A percentile compares a stretch with the other conserved stretches of the same genome.
Evolutionary conservation across 2,797 vertebrate species (phyloP).

Genomic region (Champsocephalus gunnari): DNA sequence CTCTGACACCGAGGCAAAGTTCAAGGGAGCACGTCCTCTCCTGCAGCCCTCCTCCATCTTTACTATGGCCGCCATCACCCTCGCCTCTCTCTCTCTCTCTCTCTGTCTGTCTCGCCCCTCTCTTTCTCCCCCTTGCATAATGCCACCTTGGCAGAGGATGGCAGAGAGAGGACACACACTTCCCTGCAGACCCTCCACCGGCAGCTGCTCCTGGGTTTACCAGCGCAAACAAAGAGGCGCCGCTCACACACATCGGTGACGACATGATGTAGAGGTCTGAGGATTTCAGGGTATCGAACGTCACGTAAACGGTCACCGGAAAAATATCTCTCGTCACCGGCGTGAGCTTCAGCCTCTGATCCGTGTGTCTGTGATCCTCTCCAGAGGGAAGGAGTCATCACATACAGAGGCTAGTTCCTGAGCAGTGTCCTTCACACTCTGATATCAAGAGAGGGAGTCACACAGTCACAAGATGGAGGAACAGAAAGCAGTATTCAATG

Average conservation of each 20-base stretch:
- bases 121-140: slow-evolving; percentile 79
- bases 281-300: slow-evolving; percentile 18
- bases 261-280: slow-evolving; percentile 60
- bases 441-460: too few species aligned
- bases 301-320: slow-evolving; percentile 33
- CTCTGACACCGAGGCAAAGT: slow-evolving; percentile 91
- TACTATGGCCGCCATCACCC: slow-evolving; percentile 65
- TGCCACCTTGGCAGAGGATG: slow-evolving; percentile 89
- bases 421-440: too few species aligned
- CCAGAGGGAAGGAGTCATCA: too few species aligned
- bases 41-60: slow-evolving; percentile 78
- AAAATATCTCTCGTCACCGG: too few species aligned
- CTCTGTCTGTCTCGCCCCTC: slow-evolving; percentile 57
- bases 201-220: slow-evolving; percentile 91
- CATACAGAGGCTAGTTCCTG: too few species aligned
- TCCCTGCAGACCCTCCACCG: slow-evolving; percentile 89
- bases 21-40: slow-evolving; percentile 88
- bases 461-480: too few species aligned
- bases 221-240: slow-evolving; percentile 84
- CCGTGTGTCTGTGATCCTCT: too few species aligned
- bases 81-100: slow-evolving; percentile 44
- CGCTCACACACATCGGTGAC: slow-evolving; percentile 60
- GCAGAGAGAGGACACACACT: slow-evolving; percentile 81
- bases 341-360: too few species aligned
- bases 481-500: too few species aligned